Conservation (phyloP, 2,888 invertebrate genomes). For the Crepidodera aurea region DNA sequence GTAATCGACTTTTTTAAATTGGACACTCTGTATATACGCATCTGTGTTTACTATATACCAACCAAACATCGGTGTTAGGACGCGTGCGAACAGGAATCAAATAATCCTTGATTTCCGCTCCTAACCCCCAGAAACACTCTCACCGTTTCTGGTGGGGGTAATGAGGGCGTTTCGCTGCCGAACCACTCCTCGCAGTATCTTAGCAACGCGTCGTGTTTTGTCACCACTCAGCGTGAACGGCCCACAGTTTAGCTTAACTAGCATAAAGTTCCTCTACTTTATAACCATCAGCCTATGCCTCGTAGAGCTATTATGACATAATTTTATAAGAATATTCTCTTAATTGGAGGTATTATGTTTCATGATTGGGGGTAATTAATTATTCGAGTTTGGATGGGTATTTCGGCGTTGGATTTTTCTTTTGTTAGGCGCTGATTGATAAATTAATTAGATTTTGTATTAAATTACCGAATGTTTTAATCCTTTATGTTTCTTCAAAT, state of each 20-base stretch:
- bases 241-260: slow-evolving; percentile 56
- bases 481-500: too few species aligned
- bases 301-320: slow-evolving; percentile 35
- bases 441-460: neutral
- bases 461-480: too few species aligned
- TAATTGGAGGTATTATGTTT: slow-evolving; percentile 39
- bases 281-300: slow-evolving; percentile 32
- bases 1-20: too few species aligned
- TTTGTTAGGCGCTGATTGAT: slow-evolving; percentile 2
- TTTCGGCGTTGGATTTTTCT: slow-evolving; percentile 20
- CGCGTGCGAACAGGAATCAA: neutral
- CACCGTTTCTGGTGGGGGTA: slow-evolving; percentile 22
- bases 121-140: slow-evolving; percentile 3
- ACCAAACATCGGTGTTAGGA: neutral
- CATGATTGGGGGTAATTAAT: slow-evolving; percentile 36
- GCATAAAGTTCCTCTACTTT: slow-evolving; percentile 47
- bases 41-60: too few species aligned
- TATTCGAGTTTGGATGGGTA: slow-evolving; percentile 24
- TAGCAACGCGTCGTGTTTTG: slow-evolving; percentile 57
- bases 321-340: slow-evolving; percentile 38
- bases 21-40: too few species aligned
- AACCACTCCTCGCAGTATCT: slow-evolving; percentile 54
- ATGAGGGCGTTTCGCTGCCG: slow-evolving; percentile 27
- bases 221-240: slow-evolving; percentile 49
- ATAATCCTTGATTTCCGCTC: slow-evolving; percentile 20